Evolutionary conservation across 1,140 invertebrate genomes (phyloP), one percentile per base, ranked within the genome.

Genomic region (Drosophila carrolli): DNA sequence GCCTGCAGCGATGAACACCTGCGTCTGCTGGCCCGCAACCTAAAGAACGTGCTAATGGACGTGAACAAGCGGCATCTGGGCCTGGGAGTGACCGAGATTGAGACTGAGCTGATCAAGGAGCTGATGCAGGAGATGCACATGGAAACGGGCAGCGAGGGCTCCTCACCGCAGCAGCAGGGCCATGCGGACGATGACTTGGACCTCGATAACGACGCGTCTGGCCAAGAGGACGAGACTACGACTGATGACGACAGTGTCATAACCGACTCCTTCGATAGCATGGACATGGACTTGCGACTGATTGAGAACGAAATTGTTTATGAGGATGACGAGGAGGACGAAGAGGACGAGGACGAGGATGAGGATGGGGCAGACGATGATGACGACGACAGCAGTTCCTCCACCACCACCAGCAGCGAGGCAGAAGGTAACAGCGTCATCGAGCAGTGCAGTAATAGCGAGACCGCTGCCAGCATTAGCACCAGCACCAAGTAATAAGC

Each of bases 351-450:
- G 0, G 81, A 75, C 8, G 60, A 67, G 7, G 81, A 73, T 19
- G 78, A 77, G 27, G 76, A 80, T 16, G 80, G 35, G 29, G 62
- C 46, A 4, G 56, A 57, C n/a, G 74, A 78, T 2, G 71, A 62
- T 1, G 65, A 76, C 2, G 66, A 67, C 3, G 67, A 78, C 13
- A 80, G 55, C 62, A 83, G 74, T 35, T 86, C 82, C 16, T 81
- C 81, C 19, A 81, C 79, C 7, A 83, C 71, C 50, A 75, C 79
- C 8, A 86, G 75, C 37, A 90, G 85, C 50, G 85, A 91, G 48
- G 86, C 80, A 6, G 90, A 91, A 37, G 89, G 73, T n/a, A 90
- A 91, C 61, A 91, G 90, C 61, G 90, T 91, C 40, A 91, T 91
- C 35, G 89, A 91, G 55, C 90, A 91, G 51, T 84, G 85, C 70